Base-by-base conservation (phyloP, 2,113 vertebrate genomes). In the Dinomys branickii region DNA sequence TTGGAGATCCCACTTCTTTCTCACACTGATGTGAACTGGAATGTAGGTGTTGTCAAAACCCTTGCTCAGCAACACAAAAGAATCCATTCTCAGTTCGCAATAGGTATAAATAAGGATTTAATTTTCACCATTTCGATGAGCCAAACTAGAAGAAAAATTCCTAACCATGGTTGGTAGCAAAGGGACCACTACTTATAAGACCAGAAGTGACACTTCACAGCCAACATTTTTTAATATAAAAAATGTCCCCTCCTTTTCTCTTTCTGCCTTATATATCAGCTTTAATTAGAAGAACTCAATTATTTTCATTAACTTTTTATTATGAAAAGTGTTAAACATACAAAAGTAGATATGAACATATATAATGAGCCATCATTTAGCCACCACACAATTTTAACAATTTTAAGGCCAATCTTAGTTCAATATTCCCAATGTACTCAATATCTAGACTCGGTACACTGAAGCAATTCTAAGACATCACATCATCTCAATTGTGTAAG, bases 311-410 rank as follows among this genome's bases (percentile, higher is more conserved):
- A 96, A 75, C 28, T 90, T 96, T 97, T 97, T 97, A 97, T 97
- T 96, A 86, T 94, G 80, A 52, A 96, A 97, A 98, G 89, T 91
- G 80, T 78, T 90, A 97, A 97, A 96, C 91, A 97, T 92, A 97
- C 81, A 98, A 97, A 97, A 96, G 88, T 93, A 96, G 84, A 95
- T 83, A 94, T 59, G 61, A 94, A 92, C 38, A 69, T 75, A 59
- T 87, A 78, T 82, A 95, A 96, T 63, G 44, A 95, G 65, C 77
- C 50, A 89, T 93, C 83, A 90, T 78, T 90, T 95, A 96, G 91
- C 19, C 26, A 84, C 88, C 20, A 93, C 16, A 47, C 50, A 96
- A 52, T 38, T 95, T 94, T 56, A 95, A 90, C 52, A 95, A 92
- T 95, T 85, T 92, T 90, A 73, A 95, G 94, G 80, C 69, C 84